phyloP scores from a whole-genome alignment of 2,888 invertebrate species.

The Andrena chrysosceles region DNA sequence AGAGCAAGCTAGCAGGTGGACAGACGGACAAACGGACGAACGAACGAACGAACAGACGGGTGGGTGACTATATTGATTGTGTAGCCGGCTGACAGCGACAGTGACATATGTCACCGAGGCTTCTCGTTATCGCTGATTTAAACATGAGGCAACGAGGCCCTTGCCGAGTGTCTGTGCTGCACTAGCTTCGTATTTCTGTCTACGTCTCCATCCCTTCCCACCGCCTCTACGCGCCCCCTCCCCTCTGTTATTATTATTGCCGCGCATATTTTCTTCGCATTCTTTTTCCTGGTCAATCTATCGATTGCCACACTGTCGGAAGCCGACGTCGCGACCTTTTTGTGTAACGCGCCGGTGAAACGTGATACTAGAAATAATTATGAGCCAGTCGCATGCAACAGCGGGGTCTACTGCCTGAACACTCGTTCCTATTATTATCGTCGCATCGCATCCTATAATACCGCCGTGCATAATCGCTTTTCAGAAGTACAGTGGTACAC shows the following conservation, averaged over 20 bases:
- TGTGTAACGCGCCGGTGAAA: slow-evolving; percentile 60
- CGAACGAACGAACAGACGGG: slow-evolving; percentile 71
- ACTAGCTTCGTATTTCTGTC: slow-evolving; percentile 76
- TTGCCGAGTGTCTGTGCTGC: slow-evolving; percentile 77
- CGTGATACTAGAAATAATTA: slow-evolving; percentile 67
- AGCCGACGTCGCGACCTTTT: slow-evolving; percentile 64
- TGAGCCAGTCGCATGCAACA: slow-evolving; percentile 12
- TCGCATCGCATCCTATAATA: background rate
- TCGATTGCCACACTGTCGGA: slow-evolving; percentile 64
- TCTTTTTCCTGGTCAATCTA: slow-evolving; percentile 53
- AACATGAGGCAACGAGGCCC: slow-evolving; percentile 84
- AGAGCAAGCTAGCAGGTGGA: slow-evolving; percentile 73
- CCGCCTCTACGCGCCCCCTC: background rate
- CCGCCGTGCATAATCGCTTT: background rate
- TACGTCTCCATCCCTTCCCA: slow-evolving; percentile 63
- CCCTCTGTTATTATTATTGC: slow-evolving; percentile 75
- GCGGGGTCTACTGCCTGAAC: slow-evolving; percentile 31
- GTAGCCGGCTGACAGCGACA: slow-evolving; percentile 85
- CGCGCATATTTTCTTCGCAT: slow-evolving; percentile 63
- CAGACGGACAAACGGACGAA: slow-evolving; percentile 58
- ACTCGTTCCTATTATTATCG: slow-evolving; percentile 37
- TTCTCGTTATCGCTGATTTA: slow-evolving; percentile 85
- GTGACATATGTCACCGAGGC: slow-evolving; percentile 85
- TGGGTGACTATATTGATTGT: slow-evolving; percentile 84
- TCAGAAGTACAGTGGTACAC: background rate